Evolutionary conservation across 2,797 vertebrate genomes (phyloP).

Genomic region (Myiotriccus ornatus): DNA sequence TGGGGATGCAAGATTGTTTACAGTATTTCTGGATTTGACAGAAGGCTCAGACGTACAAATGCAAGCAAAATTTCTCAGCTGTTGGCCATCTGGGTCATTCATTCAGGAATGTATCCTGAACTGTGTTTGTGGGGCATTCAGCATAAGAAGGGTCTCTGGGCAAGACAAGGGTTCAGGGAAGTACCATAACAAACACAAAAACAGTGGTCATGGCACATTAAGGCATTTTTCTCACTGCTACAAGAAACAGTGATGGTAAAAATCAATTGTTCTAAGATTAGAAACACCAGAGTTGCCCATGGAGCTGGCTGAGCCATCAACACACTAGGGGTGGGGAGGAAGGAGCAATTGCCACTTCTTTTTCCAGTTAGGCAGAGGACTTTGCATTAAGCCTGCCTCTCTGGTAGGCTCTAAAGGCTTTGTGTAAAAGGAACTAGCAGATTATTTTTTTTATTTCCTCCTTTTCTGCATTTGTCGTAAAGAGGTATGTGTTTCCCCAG

Average conservation of each 20-base stretch:
- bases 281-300: not conserved
- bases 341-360: not conserved
- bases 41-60: not conserved
- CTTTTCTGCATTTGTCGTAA: not conserved
- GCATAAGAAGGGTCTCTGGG: not conserved
- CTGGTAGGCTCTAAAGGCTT: not conserved
- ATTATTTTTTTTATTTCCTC: not conserved
- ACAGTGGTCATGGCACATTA: fast-evolving
- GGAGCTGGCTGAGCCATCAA: not conserved
- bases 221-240: not conserved
- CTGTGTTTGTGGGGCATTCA: not conserved
- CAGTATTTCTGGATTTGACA: not conserved
- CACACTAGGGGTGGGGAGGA: not conserved
- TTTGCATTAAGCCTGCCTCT: not conserved
- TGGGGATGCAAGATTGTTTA: not conserved
- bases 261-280: not conserved
- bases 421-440: not conserved
- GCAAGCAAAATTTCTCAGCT: not conserved
- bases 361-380: not conserved
- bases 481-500: not conserved
- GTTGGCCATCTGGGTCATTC: not conserved
- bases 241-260: not conserved
- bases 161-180: not conserved
- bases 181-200: not conserved
- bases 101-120: not conserved